Conservation (phyloP, 2,113 vertebrate genomes). For the Chascanopsetta lugubris region DNA sequence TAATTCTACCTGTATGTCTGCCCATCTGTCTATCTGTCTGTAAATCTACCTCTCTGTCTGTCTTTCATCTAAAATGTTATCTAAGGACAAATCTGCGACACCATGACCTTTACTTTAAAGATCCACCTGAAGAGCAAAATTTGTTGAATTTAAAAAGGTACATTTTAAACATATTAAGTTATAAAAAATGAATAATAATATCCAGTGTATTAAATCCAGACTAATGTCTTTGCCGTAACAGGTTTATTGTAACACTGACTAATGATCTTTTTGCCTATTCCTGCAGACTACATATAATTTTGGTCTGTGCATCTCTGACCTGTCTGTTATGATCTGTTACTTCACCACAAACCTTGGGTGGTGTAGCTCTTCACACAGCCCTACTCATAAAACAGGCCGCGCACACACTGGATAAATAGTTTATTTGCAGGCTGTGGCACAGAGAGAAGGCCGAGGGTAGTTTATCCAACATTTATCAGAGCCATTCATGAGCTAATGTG, state of each 20-base stretch:
- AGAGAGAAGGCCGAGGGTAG: background rate
- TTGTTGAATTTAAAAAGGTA: background rate
- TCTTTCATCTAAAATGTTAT: slow-evolving; percentile 11
- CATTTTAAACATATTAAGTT: no score
- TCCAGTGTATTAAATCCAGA: slow-evolving; percentile 4
- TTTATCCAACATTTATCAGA: slow-evolving; percentile 7
- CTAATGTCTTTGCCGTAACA: slow-evolving; percentile 1
- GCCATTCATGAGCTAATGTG: slow-evolving; percentile 14
- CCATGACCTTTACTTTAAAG: slow-evolving; percentile 25
- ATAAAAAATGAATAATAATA: slow-evolving; percentile 27
- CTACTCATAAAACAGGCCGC: slow-evolving; percentile 29
- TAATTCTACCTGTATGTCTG: background rate
- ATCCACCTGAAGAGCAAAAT: background rate
- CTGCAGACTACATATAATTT: no score
- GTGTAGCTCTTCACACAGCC: slow-evolving; percentile 10
- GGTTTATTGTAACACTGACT: no score
- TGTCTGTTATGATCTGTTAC: slow-evolving; percentile 24
- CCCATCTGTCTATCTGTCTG: background rate
- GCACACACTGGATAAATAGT: slow-evolving; percentile 22
- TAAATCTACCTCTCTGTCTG: no score
- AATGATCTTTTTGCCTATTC: no score
- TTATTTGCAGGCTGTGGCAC: slow-evolving; percentile 18
- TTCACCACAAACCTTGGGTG: background rate
- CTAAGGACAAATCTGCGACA: background rate
- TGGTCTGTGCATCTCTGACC: no score